Evolutionary conservation across 2,113 vertebrate genomes (phyloP).

Genomic region (Mola mola): DNA sequence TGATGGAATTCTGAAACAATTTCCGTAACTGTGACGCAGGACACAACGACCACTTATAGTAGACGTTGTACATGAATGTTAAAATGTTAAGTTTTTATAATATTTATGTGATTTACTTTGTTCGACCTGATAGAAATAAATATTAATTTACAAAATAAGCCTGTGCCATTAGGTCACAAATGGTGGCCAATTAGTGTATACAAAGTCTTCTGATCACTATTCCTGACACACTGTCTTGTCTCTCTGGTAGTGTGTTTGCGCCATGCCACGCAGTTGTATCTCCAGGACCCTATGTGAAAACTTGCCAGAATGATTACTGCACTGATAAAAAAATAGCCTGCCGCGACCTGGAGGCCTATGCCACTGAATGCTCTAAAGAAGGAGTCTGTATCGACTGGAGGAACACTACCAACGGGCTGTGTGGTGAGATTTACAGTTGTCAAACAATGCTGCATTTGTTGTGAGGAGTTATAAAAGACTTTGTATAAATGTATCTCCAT

Average conservation of each 20-base stretch:
- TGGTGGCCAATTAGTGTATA: no score
- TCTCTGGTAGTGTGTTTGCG: slow-evolving; percentile 81
- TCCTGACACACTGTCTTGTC: background rate
- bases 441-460: background rate
- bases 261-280: slow-evolving; percentile 76
- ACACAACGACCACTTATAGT: no score
- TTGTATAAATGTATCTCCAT: slow-evolving; percentile 6
- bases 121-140: no score
- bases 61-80: no score
- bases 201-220: no score
- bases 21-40: no score
- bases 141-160: no score
- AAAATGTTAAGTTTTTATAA: no score
- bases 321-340: slow-evolving; percentile 62
- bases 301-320: slow-evolving; percentile 84
- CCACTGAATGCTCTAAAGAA: slow-evolving; percentile 79
- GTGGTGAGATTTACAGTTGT: slow-evolving; percentile 89
- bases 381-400: slow-evolving; percentile 90
- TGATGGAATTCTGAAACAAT: no score
- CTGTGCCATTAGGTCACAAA: no score
- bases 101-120: no score
- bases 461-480: background rate
- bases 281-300: slow-evolving; percentile 72
- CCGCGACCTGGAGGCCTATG: slow-evolving; percentile 86
- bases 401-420: slow-evolving; percentile 75